Percentiles rank a stretch among this genome's conserved stretches.
Evolutionary conservation across 2,797 vertebrate genomes (phyloP).

Genomic region (Toxotes lorentzi): DNA sequence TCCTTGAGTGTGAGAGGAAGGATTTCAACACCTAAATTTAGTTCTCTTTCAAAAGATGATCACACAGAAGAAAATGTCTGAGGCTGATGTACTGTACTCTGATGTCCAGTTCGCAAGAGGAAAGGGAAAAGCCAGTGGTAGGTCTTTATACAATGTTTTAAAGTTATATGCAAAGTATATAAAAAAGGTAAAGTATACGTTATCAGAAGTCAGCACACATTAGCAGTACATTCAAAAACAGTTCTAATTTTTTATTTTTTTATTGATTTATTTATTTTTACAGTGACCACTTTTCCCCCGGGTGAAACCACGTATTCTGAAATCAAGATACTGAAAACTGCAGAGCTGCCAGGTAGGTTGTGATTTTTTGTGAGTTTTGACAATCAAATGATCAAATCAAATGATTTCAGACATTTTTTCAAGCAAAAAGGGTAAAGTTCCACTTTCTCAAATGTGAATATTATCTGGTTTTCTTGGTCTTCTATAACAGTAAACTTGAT

Average conservation of each 20-base stretch:
- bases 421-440: not conserved
- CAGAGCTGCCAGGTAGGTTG: slow-evolving; percentile 38
- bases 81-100: slow-evolving; percentile 50
- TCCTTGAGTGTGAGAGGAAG: not conserved
- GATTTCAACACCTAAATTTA: too few species aligned
- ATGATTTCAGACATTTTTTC: too few species aligned
- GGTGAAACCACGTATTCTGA: slow-evolving; percentile 41
- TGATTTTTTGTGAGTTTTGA: too few species aligned
- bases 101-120: slow-evolving; percentile 43
- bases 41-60: not conserved
- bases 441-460: not conserved
- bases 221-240: not conserved
- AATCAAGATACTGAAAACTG: not conserved
- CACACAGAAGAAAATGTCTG: slow-evolving; percentile 42
- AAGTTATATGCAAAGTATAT: too few species aligned
- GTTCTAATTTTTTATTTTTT: not conserved
- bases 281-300: not conserved
- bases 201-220: too few species aligned
- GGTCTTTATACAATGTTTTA: slow-evolving; percentile 1
- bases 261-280: not conserved
- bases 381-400: too few species aligned
- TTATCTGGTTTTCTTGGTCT: not conserved
- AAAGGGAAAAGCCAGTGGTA: slow-evolving; percentile 1
- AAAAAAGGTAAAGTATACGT: too few species aligned
- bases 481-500: not conserved